Conservation (phyloP, 2,888 invertebrate genomes). For the Diarsia rubi region DNA sequence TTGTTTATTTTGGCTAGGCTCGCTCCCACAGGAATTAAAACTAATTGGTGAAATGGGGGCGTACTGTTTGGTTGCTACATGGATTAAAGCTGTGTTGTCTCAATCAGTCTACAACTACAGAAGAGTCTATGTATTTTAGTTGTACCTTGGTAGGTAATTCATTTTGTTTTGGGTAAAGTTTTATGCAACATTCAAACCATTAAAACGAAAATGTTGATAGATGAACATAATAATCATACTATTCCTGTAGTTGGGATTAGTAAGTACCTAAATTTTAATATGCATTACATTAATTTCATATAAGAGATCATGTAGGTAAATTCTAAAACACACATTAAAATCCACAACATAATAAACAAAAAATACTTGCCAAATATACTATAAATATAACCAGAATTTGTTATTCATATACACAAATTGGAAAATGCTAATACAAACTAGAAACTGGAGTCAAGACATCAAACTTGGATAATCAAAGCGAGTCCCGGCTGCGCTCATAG, state of each 20-base stretch:
- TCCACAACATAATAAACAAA: background rate
- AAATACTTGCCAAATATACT: constrained; percentile 29
- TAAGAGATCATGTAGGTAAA: background rate
- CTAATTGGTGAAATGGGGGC: too few relatives aligned
- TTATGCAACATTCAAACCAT: too few relatives aligned
- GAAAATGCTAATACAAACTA: constrained; percentile 85
- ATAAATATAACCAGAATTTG: constrained; percentile 57
- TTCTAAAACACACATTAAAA: background rate
- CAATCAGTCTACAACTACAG: background rate
- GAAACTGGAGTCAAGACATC: constrained; percentile 84
- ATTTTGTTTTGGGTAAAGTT: background rate
- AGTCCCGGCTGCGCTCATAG: constrained; percentile 74
- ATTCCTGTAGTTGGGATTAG: too few relatives aligned
- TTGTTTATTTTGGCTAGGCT: too few relatives aligned
- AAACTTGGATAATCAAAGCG: constrained; percentile 89
- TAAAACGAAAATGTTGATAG: background rate
- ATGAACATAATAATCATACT: too few relatives aligned
- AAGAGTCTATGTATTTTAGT: background rate
- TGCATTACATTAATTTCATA: too few relatives aligned
- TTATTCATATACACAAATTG: constrained; percentile 84
- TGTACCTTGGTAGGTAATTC: too few relatives aligned
- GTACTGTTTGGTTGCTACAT: too few relatives aligned
- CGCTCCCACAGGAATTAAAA: too few relatives aligned
- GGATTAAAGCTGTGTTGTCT: too few relatives aligned
- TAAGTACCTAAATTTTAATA: too few relatives aligned